Base-by-base conservation (phyloP, 2,797 vertebrate genomes). In the Prionace glauca region DNA sequence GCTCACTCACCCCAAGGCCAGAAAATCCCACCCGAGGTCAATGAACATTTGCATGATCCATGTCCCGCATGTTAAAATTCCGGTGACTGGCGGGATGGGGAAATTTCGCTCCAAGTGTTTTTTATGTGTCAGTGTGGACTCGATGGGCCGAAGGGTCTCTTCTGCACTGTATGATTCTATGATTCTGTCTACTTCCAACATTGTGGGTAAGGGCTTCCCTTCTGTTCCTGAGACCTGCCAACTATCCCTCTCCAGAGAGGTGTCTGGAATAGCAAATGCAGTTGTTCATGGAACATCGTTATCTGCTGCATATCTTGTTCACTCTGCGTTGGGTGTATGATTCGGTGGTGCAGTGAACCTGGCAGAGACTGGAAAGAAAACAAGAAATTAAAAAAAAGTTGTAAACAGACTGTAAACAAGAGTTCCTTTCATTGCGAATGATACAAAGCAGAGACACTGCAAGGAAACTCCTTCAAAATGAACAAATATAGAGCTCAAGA, bases 391-490 rank as follows among this genome's bases (percentile, higher is more conserved):
- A 36, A n/a, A 24, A 92, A 41, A 92, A 41, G 90, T 36, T 92
- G 90, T 92, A 92, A 92, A 92, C 90, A 92, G 90, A 69, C 65
- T 92, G 20, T 92, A 69, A 92, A 92, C 90, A 92, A 92, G 62
- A 69, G 65, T 69, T 92, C 3, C 90, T 26, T 92, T 92, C 65
- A 92, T 92, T 36, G 67, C 62, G 18, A 26, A 67, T 69, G 18
- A 91, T 91, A 67, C 32, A 41, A 92, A 92, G 62, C 62, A 92
- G 67, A 92, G 67, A 0, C 36, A 41, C 90, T 69, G 90, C 90
- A 92, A 92, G 90, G 90, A 92, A 92, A 92, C 90, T 69, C 90
- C 90, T 92, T 92, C 90, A 92, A 92, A 69, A 92, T 92, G 90
- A 69, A 92, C 90, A 92, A 41, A 69, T 69, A 92, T 92, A 92